Percentiles rank a stretch among this genome's conserved stretches.
Evolutionary conservation across 2,113 vertebrate genomes (phyloP).

Genomic region (Rhea pennata): DNA sequence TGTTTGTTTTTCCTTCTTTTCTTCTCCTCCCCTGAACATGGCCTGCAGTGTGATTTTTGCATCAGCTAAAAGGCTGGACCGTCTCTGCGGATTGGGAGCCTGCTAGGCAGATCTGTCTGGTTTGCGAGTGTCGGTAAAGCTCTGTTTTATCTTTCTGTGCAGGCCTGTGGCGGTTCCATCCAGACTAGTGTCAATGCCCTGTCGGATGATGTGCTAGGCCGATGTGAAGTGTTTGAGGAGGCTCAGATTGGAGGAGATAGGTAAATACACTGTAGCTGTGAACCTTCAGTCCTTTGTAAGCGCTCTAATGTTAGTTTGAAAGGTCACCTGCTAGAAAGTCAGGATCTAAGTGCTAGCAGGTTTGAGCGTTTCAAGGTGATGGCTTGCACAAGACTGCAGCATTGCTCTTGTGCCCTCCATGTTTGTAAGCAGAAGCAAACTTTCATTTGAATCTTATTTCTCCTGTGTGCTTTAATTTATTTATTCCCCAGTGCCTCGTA

Average conservation of each 20-base stretch:
- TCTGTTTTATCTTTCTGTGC: fast-evolving
- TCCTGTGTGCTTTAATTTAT: fast-evolving
- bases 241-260: slow-evolving; percentile 95
- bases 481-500: not conserved
- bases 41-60: not conserved
- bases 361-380: not conserved
- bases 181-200: slow-evolving; percentile 91
- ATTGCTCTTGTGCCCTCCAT: not conserved
- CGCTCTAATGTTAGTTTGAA: fast-evolving
- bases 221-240: slow-evolving; percentile 93
- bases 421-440: not conserved
- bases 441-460: not conserved
- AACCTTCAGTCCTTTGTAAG: not conserved
- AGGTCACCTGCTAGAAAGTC: not conserved
- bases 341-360: not conserved
- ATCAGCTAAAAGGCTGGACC: not conserved
- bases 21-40: not conserved
- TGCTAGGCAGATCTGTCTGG: not conserved
- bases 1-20: not conserved
- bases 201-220: slow-evolving; percentile 87
- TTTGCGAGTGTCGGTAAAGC: not conserved
- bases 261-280: slow-evolving; percentile 56
- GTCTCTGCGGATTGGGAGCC: not conserved
- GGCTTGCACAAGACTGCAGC: not conserved
- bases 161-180: slow-evolving; percentile 98